A percentile compares a stretch with the other conserved stretches of the same genome.
These are phyloP conservation scores for Aplysina aerophoba DNA, from an alignment of 37 sponge, comb jelly and placozoan species.

Conservation along the genomic window DNA sequence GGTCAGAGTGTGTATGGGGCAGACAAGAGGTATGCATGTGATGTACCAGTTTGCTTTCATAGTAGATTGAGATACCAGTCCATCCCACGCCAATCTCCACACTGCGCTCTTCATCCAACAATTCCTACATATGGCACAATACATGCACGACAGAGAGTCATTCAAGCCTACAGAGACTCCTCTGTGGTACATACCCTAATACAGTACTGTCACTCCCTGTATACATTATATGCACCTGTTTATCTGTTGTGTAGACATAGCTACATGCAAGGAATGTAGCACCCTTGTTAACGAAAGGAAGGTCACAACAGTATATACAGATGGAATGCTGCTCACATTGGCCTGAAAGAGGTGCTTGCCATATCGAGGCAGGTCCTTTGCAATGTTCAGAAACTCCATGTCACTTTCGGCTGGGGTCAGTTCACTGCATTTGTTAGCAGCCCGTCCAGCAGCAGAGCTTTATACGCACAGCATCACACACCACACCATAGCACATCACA, in stretches of 20 bases:
- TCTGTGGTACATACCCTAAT: no score
- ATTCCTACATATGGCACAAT: neutral
- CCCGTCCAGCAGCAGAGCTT: no score
- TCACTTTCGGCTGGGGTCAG: conserved; percentile 68
- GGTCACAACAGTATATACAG: no score
- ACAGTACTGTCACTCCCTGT: no score
- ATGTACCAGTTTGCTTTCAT: conserved; percentile 4
- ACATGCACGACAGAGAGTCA: neutral
- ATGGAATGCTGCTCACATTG: conserved; percentile 8
- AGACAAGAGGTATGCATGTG: neutral
- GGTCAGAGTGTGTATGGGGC: neutral
- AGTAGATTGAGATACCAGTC: conserved; percentile 3
- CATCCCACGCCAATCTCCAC: conserved; percentile 3
- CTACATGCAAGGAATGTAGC: no score
- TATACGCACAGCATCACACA: no score
- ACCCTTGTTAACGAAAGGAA: no score
- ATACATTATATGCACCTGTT: no score
- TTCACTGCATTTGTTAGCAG: conserved; percentile 29
- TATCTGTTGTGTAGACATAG: no score
- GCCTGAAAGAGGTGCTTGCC: conserved; percentile 69
- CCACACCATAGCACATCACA: neutral
- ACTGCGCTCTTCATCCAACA: neutral
- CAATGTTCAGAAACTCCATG: conserved; percentile 59
- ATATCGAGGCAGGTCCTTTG: conserved; percentile 70
- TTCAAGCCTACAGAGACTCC: neutral